Conservation (phyloP, 2,888 invertebrate genomes). For the Eilema caniola region DNA sequence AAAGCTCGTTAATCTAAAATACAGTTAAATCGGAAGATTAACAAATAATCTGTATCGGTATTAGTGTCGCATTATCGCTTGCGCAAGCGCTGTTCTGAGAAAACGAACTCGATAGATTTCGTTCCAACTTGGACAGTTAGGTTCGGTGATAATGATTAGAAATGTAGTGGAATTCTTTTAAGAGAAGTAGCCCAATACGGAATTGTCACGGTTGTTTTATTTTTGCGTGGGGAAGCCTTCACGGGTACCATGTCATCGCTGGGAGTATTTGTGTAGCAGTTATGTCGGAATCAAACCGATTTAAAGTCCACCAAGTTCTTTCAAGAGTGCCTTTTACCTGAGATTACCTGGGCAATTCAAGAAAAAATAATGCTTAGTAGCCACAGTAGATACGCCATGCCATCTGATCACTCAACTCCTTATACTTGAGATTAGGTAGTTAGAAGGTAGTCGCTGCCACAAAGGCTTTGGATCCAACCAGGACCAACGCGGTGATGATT, state of each 20-base stretch:
- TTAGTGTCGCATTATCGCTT: conserved; percentile 67
- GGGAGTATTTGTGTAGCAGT: not conserved
- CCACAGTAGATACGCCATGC: too few species aligned
- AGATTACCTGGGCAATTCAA: too few species aligned
- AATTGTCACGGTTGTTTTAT: not conserved
- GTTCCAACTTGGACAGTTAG: conserved; percentile 8
- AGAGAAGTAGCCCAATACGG: too few species aligned
- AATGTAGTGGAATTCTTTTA: not conserved
- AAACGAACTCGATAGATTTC: conserved; percentile 18
- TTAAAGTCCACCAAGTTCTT: not conserved
- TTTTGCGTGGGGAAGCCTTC: not conserved
- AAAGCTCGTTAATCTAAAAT: conserved; percentile 45
- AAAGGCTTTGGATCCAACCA: too few species aligned
- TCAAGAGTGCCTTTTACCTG: too few species aligned
- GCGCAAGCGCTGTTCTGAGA: conserved; percentile 47
- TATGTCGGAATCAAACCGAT: not conserved
- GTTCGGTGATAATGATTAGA: conserved; percentile 16
- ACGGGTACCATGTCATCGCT: too few species aligned
- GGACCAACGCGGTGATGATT: too few species aligned
- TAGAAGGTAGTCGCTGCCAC: too few species aligned
- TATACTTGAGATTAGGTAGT: too few species aligned
- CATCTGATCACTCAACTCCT: too few species aligned
- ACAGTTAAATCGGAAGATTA: conserved; percentile 60
- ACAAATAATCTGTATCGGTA: conserved; percentile 65
- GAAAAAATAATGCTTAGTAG: too few species aligned